A percentile compares a stretch with the other conserved stretches of the same genome.
These are phyloP conservation scores for Melanotaenia parkinsoni DNA, from an alignment of 2,797 vertebrate genomes.

Conservation along the genomic window DNA sequence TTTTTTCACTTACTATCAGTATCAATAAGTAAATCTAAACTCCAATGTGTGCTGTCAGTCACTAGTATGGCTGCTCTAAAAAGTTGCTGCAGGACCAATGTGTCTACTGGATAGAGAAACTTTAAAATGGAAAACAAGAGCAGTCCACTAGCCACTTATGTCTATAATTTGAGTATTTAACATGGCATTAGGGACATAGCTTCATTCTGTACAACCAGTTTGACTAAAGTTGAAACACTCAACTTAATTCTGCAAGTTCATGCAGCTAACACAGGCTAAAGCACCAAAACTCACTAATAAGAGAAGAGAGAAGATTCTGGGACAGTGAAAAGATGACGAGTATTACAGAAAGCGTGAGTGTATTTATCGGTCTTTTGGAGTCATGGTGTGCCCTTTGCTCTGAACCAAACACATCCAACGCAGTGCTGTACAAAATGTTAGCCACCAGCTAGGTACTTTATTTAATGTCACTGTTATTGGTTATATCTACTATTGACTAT, in stretches of 20 bases:
- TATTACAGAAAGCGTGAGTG: no score
- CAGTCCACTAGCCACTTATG: neutral
- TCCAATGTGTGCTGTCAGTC: neutral
- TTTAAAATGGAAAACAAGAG: neutral
- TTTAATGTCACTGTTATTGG: neutral
- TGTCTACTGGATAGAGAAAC: neutral
- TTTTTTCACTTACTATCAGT: neutral
- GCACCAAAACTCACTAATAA: neutral
- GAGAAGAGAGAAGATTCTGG: neutral
- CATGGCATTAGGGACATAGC: neutral
- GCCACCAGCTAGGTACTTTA: neutral
- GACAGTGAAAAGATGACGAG: neutral
- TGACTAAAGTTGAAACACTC: neutral
- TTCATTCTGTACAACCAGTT: neutral
- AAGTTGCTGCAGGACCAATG: neutral
- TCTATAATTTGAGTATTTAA: neutral
- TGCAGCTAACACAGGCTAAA: neutral
- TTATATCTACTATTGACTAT: no score
- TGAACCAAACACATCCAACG: neutral
- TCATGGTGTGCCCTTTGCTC: neutral
- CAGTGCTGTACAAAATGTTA: neutral
- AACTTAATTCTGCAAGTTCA: neutral
- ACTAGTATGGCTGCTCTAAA: neutral
- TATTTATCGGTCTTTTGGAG: no score
- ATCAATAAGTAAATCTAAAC: neutral